These are phyloP conservation scores for Tylochromis polylepis DNA, from an alignment of 2,113 vertebrate species.

Conservation along the genomic window DNA sequence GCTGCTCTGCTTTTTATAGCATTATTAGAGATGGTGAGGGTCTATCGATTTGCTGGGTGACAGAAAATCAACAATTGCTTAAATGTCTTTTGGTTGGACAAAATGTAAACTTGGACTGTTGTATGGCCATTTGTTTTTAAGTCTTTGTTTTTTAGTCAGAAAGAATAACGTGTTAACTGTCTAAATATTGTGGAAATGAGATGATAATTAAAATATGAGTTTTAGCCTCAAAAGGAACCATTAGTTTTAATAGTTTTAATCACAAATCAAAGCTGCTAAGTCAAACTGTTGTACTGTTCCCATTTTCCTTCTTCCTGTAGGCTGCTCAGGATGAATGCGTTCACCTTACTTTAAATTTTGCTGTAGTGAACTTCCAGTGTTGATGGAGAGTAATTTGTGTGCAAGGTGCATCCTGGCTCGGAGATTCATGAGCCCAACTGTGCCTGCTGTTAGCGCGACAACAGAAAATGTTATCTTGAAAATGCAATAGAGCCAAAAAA, in stretches of 20 bases:
- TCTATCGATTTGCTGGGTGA: background rate
- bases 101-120: background rate
- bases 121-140: background rate
- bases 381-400: slow-evolving; percentile 7
- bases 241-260: background rate
- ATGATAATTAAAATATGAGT: background rate
- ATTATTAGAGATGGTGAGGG: background rate
- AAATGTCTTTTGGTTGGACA: background rate
- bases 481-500: background rate
- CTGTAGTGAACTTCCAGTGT: background rate
- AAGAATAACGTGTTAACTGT: background rate
- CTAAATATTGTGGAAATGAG: background rate
- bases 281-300: background rate
- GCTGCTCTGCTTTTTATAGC: background rate
- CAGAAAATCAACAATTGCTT: background rate
- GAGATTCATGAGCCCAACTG: slow-evolving; percentile 28
- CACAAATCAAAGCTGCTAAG: background rate
- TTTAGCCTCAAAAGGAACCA: background rate
- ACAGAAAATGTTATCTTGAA: slow-evolving; percentile 5
- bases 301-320: background rate
- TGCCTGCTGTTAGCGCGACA: slow-evolving; percentile 11
- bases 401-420: background rate
- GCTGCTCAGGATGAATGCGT: background rate
- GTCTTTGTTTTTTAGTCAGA: background rate
- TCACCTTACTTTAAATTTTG: background rate